phyloP scores from a whole-genome alignment of 2,888 invertebrate genomes.

The Drosophila kokeensis region DNA sequence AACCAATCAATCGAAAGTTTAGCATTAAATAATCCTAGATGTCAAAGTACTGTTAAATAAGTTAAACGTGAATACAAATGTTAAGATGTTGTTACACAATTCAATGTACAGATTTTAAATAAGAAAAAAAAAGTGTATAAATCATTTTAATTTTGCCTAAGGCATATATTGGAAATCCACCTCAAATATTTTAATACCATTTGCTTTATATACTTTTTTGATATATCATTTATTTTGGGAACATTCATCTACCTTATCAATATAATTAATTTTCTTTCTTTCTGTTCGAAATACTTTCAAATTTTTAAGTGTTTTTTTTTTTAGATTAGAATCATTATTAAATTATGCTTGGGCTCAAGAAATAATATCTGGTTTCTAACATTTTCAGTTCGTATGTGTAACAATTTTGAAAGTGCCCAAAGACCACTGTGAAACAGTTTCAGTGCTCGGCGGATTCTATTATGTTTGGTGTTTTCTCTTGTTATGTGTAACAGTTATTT shows the following conservation, averaged over 20 bases:
- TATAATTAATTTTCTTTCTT: background rate
- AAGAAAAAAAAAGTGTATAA: background rate
- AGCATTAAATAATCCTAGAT: background rate
- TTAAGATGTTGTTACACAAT: background rate
- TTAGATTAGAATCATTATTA: background rate
- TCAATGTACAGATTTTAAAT: background rate
- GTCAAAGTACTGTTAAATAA: background rate
- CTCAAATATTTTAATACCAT: background rate
- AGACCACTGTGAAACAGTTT: constrained; percentile 22
- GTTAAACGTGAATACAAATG: background rate
- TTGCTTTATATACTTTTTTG: background rate
- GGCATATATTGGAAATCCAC: background rate
- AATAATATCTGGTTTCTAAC: background rate
- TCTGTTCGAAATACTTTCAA: background rate
- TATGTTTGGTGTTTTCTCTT: background rate
- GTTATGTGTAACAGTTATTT: constrained; percentile 23
- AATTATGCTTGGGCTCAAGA: background rate
- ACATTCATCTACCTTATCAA: background rate
- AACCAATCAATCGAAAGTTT: background rate
- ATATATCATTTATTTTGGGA: background rate
- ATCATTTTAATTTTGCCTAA: background rate
- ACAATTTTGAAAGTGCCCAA: background rate
- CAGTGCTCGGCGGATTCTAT: constrained; percentile 13
- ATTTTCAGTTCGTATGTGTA: background rate
- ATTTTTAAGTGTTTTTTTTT: background rate